Conservation (phyloP, 2,797 vertebrate species). For the Neoniphon sammara region DNA sequence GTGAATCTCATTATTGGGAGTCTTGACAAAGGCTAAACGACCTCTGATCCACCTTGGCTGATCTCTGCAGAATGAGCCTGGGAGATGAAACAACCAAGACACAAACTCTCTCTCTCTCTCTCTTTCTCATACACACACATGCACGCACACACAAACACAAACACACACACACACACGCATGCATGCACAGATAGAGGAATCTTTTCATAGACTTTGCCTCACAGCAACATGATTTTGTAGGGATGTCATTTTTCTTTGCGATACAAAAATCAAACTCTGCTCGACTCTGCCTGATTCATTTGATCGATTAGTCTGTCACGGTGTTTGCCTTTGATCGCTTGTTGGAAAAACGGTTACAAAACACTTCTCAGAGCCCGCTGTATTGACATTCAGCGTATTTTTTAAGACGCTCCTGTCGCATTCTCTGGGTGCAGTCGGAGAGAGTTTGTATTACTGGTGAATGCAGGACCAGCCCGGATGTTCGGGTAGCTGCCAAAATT, state of each 20-base stretch:
- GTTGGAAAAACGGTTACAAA: conserved; percentile 18
- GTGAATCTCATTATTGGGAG: conserved; percentile 46
- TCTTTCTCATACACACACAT: neutral
- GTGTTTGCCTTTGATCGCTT: conserved; percentile 21
- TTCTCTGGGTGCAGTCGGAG: conserved; percentile 1
- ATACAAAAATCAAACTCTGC: conserved; percentile 11
- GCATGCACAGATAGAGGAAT: neutral
- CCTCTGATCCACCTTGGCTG: conserved; percentile 48
- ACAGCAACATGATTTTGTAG: neutral
- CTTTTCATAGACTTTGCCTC: conserved; percentile 7
- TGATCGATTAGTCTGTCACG: conserved; percentile 22
- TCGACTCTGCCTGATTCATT: conserved; percentile 8
- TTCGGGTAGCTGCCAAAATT: neutral
- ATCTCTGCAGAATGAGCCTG: conserved; percentile 33
- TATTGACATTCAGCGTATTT: neutral
- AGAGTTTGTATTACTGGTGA: neutral
- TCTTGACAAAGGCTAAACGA: conserved; percentile 33
- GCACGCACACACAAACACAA: conserved; percentile 12
- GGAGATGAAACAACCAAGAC: neutral
- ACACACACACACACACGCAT: conserved; percentile 14
- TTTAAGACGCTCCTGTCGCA: conserved; percentile 10
- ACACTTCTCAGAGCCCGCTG: neutral
- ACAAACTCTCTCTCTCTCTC: neutral
- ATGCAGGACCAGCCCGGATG: neutral
- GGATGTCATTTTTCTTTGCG: neutral